Evolutionary conservation across 1,140 invertebrate species (phyloP).

Genomic region (Phymorhynchus buccinoides): DNA sequence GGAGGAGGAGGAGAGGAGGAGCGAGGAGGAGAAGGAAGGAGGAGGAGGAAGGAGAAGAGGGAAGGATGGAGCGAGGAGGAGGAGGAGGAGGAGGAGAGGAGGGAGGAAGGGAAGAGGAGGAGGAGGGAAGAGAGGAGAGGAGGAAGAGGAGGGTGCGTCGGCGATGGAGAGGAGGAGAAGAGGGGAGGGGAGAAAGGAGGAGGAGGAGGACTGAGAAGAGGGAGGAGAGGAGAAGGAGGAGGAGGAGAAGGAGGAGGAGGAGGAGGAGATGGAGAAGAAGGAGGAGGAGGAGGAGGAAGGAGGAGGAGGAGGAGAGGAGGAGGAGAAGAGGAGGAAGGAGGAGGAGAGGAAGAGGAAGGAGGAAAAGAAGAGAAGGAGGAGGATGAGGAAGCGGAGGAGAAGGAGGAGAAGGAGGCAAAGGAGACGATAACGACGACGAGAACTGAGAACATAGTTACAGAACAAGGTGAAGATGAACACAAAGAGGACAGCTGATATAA

Average conservation of each 20-base stretch:
- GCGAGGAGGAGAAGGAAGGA: background rate
- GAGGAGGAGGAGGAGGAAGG: background rate
- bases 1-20: background rate
- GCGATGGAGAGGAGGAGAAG: background rate
- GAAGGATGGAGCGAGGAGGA: no score
- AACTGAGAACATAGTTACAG: no score
- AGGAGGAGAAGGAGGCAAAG: no score
- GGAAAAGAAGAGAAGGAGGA: no score
- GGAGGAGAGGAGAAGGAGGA: background rate
- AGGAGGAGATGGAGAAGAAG: background rate
- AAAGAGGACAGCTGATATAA: no score
- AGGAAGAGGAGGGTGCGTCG: background rate
- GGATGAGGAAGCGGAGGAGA: background rate
- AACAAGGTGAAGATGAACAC: no score
- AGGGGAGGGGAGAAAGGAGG: background rate
- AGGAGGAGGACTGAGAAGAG: background rate
- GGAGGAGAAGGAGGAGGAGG: background rate
- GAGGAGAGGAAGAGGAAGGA: constrained; percentile 18
- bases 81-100: no score
- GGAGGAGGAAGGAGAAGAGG: background rate
- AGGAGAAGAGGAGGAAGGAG: background rate
- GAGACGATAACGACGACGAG: no score
- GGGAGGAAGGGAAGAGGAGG: background rate
- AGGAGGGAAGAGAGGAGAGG: background rate
- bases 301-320: background rate